These are phyloP conservation scores for Callyntrura guangdongensis DNA, from an alignment of 2,888 invertebrate species.

Conservation along the genomic window DNA sequence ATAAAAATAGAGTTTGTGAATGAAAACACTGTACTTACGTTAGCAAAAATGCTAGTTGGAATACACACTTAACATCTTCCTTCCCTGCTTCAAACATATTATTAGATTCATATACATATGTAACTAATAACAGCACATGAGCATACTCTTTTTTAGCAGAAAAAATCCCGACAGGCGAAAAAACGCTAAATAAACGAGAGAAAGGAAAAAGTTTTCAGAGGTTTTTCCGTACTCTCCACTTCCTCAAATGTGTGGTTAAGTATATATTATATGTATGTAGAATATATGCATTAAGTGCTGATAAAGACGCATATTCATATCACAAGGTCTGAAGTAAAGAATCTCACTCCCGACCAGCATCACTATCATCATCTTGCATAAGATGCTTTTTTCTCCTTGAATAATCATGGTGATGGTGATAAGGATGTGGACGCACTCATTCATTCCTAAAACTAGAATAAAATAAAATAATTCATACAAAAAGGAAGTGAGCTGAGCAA, in stretches of 20 bases:
- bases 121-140: too few relatives aligned
- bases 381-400: background rate
- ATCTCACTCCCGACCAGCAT: background rate
- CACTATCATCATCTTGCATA: background rate
- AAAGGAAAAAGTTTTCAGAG: background rate
- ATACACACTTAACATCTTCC: background rate
- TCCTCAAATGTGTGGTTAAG: background rate
- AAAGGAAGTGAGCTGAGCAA: slow-evolving; percentile 8
- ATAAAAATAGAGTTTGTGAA: too few relatives aligned
- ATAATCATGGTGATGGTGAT: background rate
- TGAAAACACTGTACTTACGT: background rate
- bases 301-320: too few relatives aligned
- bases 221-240: too few relatives aligned
- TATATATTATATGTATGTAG: background rate
- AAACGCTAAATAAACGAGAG: background rate
- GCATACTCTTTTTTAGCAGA: too few relatives aligned
- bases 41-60: background rate
- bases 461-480: slow-evolving; percentile 8
- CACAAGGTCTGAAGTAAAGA: too few relatives aligned
- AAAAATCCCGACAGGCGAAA: background rate
- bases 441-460: background rate
- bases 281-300: background rate
- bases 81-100: too few relatives aligned
- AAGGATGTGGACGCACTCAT: background rate
- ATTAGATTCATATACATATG: too few relatives aligned